Base-by-base conservation (phyloP, 2,888 invertebrate species). In the Cryptophagus acutangulus region DNA sequence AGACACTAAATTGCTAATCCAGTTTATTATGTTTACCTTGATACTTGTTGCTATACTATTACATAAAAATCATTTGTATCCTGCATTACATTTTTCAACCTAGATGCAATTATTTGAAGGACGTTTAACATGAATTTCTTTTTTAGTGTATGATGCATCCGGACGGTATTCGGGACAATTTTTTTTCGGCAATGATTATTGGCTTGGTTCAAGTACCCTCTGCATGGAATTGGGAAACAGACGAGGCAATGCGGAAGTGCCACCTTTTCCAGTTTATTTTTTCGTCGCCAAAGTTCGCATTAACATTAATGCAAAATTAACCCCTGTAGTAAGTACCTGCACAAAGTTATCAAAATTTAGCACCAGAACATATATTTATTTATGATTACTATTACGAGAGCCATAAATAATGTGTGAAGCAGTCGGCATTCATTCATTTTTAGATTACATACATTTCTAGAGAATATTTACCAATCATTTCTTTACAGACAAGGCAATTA, bases 181-280 rank as follows among this genome's bases (percentile, higher is more conserved):
- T 54, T 74, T 87, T 55, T 87, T 84, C 58, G 87, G 87, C 12
- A 87, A 84, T 65, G 84, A 86, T 65, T 86, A 81, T 69, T 88
- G 87, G 87, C 68, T 87, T 57, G 88, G 88, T 2, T 85, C 87
- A 33, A 74, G 77, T 49, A 73, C 75, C 33, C 76, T 83, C 26
- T 88, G 88, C 62, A 61, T 69, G 15, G 87, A 87, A 60, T 71
- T 83, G 42, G 75, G 75, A 49, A 72, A 75, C 50, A 63, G 67
- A 10, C 64, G 74, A 43, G 73, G 74, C 59, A 75, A 78, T 54
- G 59, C 57, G 20, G 70, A 72, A 43, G 69, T 71, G 10, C 79
- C 81, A 13, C 83, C 82, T 8, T 82, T 79, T 63, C 55, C 68
- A 15, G 71, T 79, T 20, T 68, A 68, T 41, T 84, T 82, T 69